phyloP scores from a whole-genome alignment of 2,113 vertebrate genomes.

The Strix aluco region DNA sequence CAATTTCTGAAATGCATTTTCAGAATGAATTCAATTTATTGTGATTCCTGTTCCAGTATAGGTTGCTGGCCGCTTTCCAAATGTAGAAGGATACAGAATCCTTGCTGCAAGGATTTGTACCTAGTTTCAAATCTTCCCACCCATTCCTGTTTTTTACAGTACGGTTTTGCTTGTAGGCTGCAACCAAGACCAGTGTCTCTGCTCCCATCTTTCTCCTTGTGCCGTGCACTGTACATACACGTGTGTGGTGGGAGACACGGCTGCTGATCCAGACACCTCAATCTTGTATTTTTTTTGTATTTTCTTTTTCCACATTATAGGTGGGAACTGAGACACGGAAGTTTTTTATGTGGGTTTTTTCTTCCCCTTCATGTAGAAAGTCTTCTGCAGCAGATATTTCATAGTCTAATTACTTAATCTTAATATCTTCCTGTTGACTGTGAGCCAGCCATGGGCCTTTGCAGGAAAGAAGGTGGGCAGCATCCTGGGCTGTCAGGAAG shows the following conservation, averaged over 20 bases:
- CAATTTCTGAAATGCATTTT: not conserved
- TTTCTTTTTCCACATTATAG: not conserved
- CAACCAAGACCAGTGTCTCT: not conserved
- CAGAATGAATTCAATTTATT: not conserved
- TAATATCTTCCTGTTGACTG: not conserved
- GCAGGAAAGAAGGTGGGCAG: not conserved
- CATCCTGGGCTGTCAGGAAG: not conserved
- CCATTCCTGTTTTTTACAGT: not conserved
- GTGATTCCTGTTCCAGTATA: not conserved
- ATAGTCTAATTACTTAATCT: not conserved
- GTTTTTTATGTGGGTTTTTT: not conserved
- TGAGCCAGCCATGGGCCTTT: not conserved
- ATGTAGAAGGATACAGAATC: not conserved
- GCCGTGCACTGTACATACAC: rapidly evolving
- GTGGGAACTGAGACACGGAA: not conserved
- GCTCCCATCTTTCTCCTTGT: not conserved
- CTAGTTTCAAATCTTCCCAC: not conserved
- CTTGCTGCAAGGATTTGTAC: not conserved
- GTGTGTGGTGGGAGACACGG: not conserved
- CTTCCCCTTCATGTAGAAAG: not conserved
- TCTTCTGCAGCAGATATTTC: not conserved
- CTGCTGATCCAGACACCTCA: not conserved
- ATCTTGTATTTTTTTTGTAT: not conserved
- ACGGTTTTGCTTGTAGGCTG: not conserved
- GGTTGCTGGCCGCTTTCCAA: not conserved